phyloP scores from a whole-genome alignment of 1,140 invertebrate genomes.

The Idris sp. region DNA sequence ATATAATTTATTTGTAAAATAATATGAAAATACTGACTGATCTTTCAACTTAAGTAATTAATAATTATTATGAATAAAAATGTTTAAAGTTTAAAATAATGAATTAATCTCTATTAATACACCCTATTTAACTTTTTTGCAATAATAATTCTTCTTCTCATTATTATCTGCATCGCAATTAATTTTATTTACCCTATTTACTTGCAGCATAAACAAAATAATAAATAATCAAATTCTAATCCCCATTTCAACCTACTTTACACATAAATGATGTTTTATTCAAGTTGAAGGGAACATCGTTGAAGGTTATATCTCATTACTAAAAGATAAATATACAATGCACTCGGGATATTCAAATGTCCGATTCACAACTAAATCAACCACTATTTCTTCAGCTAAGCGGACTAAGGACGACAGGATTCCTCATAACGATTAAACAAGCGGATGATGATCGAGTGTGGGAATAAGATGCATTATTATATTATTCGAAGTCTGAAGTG shows the following conservation, averaged over 20 bases:
- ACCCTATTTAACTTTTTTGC: too few relatives aligned
- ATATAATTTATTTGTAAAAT: too few relatives aligned
- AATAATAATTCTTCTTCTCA: neutral
- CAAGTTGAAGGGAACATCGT: slow-evolving; percentile 51
- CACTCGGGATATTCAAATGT: slow-evolving; percentile 51
- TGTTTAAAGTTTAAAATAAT: too few relatives aligned
- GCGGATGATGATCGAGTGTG: slow-evolving; percentile 55
- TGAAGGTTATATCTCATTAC: slow-evolving; percentile 44
- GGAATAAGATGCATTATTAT: slow-evolving; percentile 60
- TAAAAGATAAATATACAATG: slow-evolving; percentile 43
- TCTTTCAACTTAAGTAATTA: too few relatives aligned
- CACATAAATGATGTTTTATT: slow-evolving; percentile 32
- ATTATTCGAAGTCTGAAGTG: slow-evolving; percentile 47
- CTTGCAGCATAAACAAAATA: slow-evolving; percentile 12
- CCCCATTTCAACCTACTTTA: slow-evolving; percentile 40
- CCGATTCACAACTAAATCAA: slow-evolving; percentile 45
- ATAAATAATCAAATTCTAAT: slow-evolving; percentile 31
- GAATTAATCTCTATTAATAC: too few relatives aligned
- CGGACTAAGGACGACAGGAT: slow-evolving; percentile 66
- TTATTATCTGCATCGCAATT: neutral
- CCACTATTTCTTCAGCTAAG: slow-evolving; percentile 48
- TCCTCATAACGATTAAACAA: slow-evolving; percentile 57
- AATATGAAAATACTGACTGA: too few relatives aligned
- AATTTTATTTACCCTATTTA: neutral
- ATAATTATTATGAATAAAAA: too few relatives aligned